Percentiles rank a stretch among this genome's conserved stretches.
These are phyloP conservation scores for Leucozona laternaria DNA, from an alignment of 2,888 invertebrate genomes.

Conservation along the genomic window DNA sequence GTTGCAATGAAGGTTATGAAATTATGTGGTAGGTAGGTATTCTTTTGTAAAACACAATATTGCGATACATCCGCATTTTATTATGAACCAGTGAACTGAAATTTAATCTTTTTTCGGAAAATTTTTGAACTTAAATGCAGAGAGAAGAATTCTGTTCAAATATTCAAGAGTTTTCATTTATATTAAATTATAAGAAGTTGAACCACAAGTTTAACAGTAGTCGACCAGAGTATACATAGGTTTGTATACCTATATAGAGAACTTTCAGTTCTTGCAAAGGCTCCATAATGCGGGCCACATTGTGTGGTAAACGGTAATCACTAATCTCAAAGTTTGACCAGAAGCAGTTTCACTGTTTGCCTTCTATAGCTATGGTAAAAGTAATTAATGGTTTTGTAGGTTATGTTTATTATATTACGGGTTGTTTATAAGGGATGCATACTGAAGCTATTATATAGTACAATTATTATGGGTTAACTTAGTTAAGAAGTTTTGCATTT, in stretches of 20 bases:
- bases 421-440: background rate
- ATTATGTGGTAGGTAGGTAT: background rate
- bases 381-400: slow-evolving; percentile 8
- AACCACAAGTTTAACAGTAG: background rate
- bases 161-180: background rate
- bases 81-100: background rate
- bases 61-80: background rate
- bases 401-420: background rate
- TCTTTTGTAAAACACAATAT: background rate
- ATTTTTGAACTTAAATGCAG: background rate
- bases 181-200: background rate
- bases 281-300: background rate
- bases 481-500: background rate
- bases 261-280: background rate
- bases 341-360: background rate
- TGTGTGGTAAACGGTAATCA: background rate
- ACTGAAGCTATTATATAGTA: background rate
- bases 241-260: no score
- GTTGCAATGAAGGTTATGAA: slow-evolving; percentile 1
- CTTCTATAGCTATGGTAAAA: background rate
- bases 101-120: background rate
- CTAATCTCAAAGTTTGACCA: slow-evolving; percentile 13
- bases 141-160: background rate
- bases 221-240: background rate
- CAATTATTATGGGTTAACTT: background rate